phyloP scores from a whole-genome alignment of 2,113 vertebrate genomes.

The Notarius quadriscutis region DNA sequence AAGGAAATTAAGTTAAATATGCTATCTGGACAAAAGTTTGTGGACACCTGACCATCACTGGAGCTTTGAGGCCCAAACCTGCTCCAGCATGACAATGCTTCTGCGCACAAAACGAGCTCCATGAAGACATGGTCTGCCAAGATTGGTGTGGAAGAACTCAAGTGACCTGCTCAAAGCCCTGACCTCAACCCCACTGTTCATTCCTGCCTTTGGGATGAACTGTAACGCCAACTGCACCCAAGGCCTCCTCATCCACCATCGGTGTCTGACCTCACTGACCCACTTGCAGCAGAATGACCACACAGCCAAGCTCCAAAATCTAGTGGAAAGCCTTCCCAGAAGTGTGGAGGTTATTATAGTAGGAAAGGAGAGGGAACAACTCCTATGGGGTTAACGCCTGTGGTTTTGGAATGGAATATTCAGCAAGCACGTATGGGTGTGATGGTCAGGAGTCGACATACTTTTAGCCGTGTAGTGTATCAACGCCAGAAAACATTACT shows the following conservation, averaged over 20 bases:
- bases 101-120: background rate
- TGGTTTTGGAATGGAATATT: background rate
- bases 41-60: too few relatives aligned
- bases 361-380: background rate
- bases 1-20: background rate
- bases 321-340: background rate
- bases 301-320: background rate
- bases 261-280: background rate
- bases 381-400: background rate
- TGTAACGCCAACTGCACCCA: background rate
- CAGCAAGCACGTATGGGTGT: background rate
- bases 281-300: too few relatives aligned
- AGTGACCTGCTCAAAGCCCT: background rate
- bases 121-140: background rate
- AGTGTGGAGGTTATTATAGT: background rate
- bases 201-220: background rate
- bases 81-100: background rate
- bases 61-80: background rate
- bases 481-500: background rate
- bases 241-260: background rate
- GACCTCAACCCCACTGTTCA: background rate
- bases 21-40: too few relatives aligned
- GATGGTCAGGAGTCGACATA: background rate
- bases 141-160: background rate
- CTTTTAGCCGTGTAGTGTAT: background rate